phyloP scores from a whole-genome alignment of 2,113 vertebrate species.

The Grallaria varia region DNA sequence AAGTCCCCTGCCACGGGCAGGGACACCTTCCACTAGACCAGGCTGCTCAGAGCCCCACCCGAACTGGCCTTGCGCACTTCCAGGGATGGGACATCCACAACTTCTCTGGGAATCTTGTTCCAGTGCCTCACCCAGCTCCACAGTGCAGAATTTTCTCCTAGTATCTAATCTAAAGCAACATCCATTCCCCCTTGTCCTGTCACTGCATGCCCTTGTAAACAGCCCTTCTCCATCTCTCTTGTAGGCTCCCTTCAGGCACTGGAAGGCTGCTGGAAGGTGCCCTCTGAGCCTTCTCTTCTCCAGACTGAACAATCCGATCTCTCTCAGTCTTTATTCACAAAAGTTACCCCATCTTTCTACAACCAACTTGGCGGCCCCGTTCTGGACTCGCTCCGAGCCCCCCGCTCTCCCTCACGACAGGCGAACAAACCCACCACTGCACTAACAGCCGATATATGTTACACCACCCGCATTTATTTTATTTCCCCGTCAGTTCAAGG shows the following conservation, averaged over 20 bases:
- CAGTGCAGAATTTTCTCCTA: neutral
- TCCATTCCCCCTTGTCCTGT: neutral
- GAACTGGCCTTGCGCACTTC: neutral
- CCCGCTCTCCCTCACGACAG: neutral
- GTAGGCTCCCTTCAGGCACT: neutral
- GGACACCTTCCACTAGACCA: neutral
- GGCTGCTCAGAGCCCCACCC: neutral
- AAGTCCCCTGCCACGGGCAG: neutral
- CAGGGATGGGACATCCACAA: neutral
- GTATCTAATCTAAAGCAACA: neutral
- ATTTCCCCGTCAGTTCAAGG: neutral
- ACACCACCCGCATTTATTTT: neutral
- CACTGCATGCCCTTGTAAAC: neutral
- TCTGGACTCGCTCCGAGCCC: neutral
- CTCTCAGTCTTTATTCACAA: neutral
- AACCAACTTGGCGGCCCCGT: neutral
- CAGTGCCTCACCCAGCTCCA: neutral
- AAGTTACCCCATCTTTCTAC: neutral
- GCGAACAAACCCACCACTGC: neutral
- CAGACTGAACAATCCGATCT: neutral
- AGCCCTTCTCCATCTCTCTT: neutral
- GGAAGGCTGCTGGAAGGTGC: neutral
- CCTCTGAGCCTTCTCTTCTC: neutral
- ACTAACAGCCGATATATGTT: rapidly evolving
- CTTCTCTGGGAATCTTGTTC: neutral